Evolutionary conservation across 1,140 invertebrate species (phyloP).

Genomic region (Arion vulgaris): DNA sequence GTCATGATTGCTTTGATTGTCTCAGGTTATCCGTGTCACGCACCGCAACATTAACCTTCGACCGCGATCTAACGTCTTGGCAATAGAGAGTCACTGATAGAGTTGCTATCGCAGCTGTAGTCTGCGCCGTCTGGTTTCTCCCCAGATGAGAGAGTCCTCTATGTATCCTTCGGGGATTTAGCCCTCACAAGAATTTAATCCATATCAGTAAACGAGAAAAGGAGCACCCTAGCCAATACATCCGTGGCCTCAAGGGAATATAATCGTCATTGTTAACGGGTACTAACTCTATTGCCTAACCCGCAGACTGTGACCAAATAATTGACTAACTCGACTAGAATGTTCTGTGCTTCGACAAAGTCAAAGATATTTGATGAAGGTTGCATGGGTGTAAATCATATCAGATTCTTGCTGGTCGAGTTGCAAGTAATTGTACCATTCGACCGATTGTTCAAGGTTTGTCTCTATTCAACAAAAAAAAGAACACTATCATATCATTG

Average conservation of each 20-base stretch:
- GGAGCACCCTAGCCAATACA: not conserved
- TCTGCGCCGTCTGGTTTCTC: not conserved
- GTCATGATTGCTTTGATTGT: constrained; percentile 27
- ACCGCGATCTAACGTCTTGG: not conserved
- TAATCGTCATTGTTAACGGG: not conserved
- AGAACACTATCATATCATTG: too few relatives aligned
- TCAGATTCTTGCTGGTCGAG: too few relatives aligned
- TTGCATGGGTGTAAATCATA: too few relatives aligned
- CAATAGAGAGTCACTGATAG: not conserved
- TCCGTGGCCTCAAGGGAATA: not conserved
- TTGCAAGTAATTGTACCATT: too few relatives aligned
- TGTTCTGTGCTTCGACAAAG: too few relatives aligned
- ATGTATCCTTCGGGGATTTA: not conserved
- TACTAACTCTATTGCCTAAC: not conserved
- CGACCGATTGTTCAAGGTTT: too few relatives aligned
- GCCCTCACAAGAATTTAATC: not conserved
- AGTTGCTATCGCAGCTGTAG: not conserved
- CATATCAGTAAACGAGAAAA: not conserved
- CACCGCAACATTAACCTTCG: not conserved
- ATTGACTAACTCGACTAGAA: not conserved
- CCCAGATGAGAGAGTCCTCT: not conserved
- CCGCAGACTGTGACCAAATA: not conserved
- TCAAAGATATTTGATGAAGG: too few relatives aligned
- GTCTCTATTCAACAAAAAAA: too few relatives aligned
- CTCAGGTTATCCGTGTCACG: not conserved